Evolutionary conservation across 2,113 vertebrate species (phyloP).

Genomic region (Chunga burmeisteri): DNA sequence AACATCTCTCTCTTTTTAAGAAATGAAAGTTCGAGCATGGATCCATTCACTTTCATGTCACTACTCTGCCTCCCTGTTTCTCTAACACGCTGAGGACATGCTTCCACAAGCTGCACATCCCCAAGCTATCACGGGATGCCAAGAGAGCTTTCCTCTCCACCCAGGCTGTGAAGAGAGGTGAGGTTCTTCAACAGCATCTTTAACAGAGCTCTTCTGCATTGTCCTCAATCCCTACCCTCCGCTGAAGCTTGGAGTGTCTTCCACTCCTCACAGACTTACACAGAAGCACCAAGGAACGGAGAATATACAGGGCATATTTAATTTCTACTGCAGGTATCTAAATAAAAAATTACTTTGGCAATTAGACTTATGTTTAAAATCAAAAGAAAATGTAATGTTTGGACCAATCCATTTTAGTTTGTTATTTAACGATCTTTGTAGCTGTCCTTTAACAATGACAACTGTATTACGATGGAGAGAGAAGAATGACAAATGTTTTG

Average conservation of each 20-base stretch:
- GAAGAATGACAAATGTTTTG: background rate
- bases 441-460: background rate
- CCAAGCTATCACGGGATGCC: rapidly evolving
- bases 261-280: background rate
- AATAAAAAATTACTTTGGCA: background rate
- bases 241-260: background rate
- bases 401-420: background rate
- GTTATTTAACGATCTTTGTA: background rate
- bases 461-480: background rate
- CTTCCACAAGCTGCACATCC: background rate
- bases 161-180: background rate
- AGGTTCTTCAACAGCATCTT: background rate
- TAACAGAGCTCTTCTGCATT: background rate
- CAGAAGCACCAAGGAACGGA: background rate
- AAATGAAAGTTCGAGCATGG: background rate
- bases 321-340: background rate
- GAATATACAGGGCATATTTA: background rate
- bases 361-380: conserved; percentile 16
- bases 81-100: background rate
- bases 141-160: background rate
- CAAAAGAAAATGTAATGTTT: background rate
- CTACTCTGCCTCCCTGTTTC: background rate
- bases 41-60: background rate
- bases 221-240: background rate
- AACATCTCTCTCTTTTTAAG: background rate